These are phyloP conservation scores for Rhinogobio ventralis DNA, from an alignment of 2,797 vertebrate species.

Conservation along the genomic window DNA sequence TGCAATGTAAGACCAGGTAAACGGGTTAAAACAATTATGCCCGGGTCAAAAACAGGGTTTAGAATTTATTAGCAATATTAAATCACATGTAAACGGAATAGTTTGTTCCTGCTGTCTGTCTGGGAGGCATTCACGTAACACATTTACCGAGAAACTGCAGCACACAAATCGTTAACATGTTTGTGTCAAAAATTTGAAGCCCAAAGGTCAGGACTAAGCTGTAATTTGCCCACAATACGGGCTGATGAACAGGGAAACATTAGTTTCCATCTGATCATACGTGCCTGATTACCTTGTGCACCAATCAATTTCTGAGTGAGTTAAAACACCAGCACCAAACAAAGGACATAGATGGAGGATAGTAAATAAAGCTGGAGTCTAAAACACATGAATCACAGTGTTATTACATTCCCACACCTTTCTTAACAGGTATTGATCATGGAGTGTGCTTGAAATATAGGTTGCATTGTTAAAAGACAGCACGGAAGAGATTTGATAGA, in stretches of 20 bases:
- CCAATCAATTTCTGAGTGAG: slow-evolving; percentile 74
- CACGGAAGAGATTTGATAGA: slow-evolving; percentile 61
- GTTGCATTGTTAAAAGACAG: slow-evolving; percentile 65
- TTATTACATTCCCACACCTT: slow-evolving; percentile 64
- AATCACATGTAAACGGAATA: slow-evolving; percentile 37
- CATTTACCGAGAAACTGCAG: slow-evolving; percentile 33
- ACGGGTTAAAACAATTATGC: slow-evolving; percentile 33
- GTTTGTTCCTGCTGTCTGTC: slow-evolving; percentile 32
- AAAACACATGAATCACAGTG: slow-evolving; percentile 65
- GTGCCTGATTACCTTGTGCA: slow-evolving; percentile 66
- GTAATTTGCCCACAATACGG: slow-evolving; percentile 78
- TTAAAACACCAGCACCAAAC: slow-evolving; percentile 58
- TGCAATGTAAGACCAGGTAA: slow-evolving; percentile 29
- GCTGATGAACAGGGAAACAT: slow-evolving; percentile 74
- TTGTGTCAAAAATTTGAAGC: slow-evolving; percentile 63
- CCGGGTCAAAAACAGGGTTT: slow-evolving; percentile 38
- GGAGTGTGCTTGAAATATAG: slow-evolving; percentile 62
- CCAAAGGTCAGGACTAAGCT: slow-evolving; percentile 73
- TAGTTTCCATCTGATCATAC: slow-evolving; percentile 64
- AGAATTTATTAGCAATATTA: slow-evolving; percentile 51
- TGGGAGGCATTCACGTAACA: slow-evolving; percentile 16
- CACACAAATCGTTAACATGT: slow-evolving; percentile 71
- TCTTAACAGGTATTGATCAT: slow-evolving; percentile 66
- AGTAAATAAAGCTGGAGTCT: slow-evolving; percentile 61
- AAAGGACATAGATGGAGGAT: slow-evolving; percentile 63